phyloP scores from a whole-genome alignment of 2,888 invertebrate species.

The Coremacera marginata region DNA sequence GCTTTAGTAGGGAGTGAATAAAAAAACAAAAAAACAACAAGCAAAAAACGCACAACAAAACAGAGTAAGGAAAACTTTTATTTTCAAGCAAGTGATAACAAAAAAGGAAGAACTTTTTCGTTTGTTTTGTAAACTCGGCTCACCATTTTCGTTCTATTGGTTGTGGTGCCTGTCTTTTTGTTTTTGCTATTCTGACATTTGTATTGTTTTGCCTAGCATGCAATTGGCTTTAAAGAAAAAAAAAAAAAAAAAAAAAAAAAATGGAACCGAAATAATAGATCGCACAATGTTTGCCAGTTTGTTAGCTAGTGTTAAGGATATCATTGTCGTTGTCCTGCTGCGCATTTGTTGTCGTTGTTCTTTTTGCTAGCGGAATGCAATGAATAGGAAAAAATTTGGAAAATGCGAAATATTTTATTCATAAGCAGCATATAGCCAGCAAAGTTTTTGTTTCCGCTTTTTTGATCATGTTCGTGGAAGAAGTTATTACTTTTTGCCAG shows the following conservation, averaged over 20 bases:
- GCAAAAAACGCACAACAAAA: slow-evolving; percentile 18
- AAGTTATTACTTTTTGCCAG: too few relatives aligned
- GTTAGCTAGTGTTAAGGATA: slow-evolving; percentile 31
- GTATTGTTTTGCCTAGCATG: slow-evolving; percentile 44
- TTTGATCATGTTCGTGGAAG: neutral
- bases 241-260: slow-evolving; percentile 23
- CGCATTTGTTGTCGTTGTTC: slow-evolving; percentile 14
- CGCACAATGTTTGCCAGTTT: neutral
- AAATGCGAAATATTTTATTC: slow-evolving; percentile 40
- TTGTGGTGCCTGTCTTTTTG: neutral
- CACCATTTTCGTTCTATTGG: neutral
- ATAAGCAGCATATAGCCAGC: slow-evolving; percentile 25
- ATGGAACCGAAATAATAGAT: slow-evolving; percentile 28
- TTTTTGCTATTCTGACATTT: slow-evolving; percentile 27
- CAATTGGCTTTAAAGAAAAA: slow-evolving; percentile 45
- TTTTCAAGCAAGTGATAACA: slow-evolving; percentile 31
- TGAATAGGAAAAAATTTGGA: slow-evolving; percentile 28
- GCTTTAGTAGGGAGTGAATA: slow-evolving; percentile 3
- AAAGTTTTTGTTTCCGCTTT: neutral
- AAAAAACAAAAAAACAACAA: neutral
- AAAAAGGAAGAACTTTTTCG: slow-evolving; percentile 27
- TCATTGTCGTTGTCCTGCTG: slow-evolving; percentile 29
- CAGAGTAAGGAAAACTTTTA: slow-evolving; percentile 47
- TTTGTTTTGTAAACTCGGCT: slow-evolving; percentile 8
- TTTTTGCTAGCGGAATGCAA: slow-evolving; percentile 24